Base-by-base conservation (phyloP, 2,888 invertebrate genomes). In the Parnassius mnemosyne region DNA sequence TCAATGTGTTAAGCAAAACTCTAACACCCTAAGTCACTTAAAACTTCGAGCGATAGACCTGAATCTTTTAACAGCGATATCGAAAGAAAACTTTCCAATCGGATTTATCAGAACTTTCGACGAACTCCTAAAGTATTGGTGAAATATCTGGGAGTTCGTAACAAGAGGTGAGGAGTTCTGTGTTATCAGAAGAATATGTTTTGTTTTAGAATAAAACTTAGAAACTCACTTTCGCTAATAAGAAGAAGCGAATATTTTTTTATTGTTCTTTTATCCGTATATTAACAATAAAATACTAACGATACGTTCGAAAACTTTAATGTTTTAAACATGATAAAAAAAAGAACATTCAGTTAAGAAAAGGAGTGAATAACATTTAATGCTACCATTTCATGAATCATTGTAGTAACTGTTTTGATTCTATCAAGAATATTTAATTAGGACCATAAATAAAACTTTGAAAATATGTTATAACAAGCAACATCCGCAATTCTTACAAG, bases 81-180 rank as follows among this genome's bases (percentile, higher is more conserved):
- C 80, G 79, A 77, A 77, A 76, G 78, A 70, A 81, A 89, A 87
- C 83, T 87, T 87, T 78, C 75, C 84, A 85, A 87, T 87, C 81
- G 81, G 83, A 84, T 84, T 83, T 78, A 79, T 83, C 83, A 81
- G 77, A 70, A 74, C 76, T 80, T 76, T 80, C 85, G 86, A 84
- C 84, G 83, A 85, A 80, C 86, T 83, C 87, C 80, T 65, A 69
- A 84, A 86, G 81, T 85, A 81, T 72, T 78, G 83, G 83, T 83
- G 85, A 85, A 81, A 58, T 58, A 41, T 54, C 50, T 49, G 25
- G 13, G 58, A 63, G 63, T 84, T 85, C 80, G 76, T 70, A 81
- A 81, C 76, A 13, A 46, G 51, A 58, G 63, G 55, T 63, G 58
- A 59, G 51, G 54, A 51, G 55, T 58, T 20, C 58, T 41, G 42